phyloP scores from a whole-genome alignment of 2,797 vertebrate species.

The Schizopygopsis malacanthus region DNA sequence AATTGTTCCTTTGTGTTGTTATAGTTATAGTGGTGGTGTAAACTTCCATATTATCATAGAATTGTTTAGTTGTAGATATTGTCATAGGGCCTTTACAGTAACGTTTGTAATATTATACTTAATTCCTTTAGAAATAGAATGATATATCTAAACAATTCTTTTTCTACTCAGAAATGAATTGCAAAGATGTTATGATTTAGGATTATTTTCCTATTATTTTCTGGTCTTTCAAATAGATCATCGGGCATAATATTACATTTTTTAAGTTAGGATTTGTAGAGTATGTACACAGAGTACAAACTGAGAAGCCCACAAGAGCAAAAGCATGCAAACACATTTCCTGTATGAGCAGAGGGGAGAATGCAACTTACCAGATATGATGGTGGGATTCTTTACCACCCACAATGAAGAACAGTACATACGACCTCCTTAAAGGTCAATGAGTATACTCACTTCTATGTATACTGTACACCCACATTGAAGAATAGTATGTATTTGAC shows the following conservation, averaged over 20 bases:
- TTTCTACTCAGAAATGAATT: not conserved
- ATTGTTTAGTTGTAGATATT: not conserved
- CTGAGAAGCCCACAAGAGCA: slow-evolving; percentile 37
- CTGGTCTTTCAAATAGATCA: not conserved
- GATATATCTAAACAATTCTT: not conserved
- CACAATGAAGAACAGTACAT: slow-evolving; percentile 3
- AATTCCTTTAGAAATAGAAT: not conserved
- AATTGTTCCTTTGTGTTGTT: not conserved
- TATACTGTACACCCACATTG: not conserved
- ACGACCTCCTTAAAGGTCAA: not conserved
- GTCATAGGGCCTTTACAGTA: not conserved
- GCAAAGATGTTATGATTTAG: not conserved
- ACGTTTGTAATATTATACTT: not conserved
- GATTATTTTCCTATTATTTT: not conserved
- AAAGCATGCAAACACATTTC: slow-evolving; percentile 16
- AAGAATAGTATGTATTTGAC: not conserved
- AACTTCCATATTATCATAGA: not conserved
- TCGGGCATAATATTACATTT: not conserved
- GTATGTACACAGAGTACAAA: not conserved
- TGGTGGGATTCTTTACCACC: slow-evolving; percentile 39
- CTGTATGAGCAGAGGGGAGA: slow-evolving; percentile 30
- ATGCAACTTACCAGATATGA: slow-evolving; percentile 39
- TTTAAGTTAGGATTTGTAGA: not conserved
- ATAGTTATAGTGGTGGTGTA: not conserved
- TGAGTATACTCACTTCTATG: not conserved